phyloP scores from a whole-genome alignment of 1,140 invertebrate genomes.

The Rhopalosiphum maidis region DNA sequence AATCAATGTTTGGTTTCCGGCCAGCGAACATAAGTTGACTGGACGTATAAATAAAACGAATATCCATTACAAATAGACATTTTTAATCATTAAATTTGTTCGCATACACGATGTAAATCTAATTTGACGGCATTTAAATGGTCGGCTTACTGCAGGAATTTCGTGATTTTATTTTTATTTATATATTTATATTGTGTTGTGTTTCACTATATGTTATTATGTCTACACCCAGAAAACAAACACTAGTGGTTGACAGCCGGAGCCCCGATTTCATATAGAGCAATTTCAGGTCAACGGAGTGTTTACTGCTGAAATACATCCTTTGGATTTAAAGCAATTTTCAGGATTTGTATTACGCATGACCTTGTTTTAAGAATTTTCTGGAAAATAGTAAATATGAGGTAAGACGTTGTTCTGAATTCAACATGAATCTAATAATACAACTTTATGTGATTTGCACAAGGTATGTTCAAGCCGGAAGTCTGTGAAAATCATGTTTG shows the following conservation, averaged over 20 bases:
- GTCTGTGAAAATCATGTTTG: not conserved
- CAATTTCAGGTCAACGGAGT: not conserved
- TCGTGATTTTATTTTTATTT: not conserved
- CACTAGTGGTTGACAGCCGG: not conserved
- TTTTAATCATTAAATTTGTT: not conserved
- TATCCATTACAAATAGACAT: not conserved
- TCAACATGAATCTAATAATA: not conserved
- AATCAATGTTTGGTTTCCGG: constrained; percentile 6
- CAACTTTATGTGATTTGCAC: not conserved
- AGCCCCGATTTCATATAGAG: not conserved
- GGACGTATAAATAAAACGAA: not conserved
- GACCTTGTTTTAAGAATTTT: not conserved
- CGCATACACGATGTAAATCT: not conserved
- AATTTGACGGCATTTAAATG: not conserved
- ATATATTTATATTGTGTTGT: not conserved
- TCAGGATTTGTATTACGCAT: not conserved
- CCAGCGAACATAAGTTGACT: not conserved
- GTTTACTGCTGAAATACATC: not conserved
- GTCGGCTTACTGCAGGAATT: not conserved
- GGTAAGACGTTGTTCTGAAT: not conserved
- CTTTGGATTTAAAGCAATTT: not conserved
- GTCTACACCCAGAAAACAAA: not conserved
- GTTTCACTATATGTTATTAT: not conserved
- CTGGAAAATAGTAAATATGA: not conserved
- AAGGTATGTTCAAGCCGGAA: not conserved